Base-by-base conservation (phyloP, 1,140 invertebrate species). In the Anastrepha obliqua region DNA sequence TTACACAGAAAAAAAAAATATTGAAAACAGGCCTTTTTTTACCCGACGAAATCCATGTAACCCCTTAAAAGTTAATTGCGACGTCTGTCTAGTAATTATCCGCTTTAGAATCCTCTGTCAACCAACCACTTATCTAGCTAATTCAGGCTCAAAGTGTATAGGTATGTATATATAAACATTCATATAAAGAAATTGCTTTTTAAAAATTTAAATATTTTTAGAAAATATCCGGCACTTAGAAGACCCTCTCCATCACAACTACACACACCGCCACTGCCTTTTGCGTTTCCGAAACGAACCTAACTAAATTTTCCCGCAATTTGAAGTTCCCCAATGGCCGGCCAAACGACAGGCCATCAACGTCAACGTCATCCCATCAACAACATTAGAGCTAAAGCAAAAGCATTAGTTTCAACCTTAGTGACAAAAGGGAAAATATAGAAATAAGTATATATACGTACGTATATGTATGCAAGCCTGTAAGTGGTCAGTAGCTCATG, bases 301-400 rank as follows among this genome's bases (percentile, higher is more conserved):
- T 29, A 47, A 44, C 44, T 4, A 17, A 47, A 47, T 70, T 70
- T 47, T 42, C 67, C 67, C 67, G 39, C 39, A 70, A 70, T 74
- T 74, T n/a, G 42, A 74, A 74, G 67, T 74, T 74, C 42, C 67
- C 42, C 67, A 47, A 47, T n/a, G 67, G 11, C 42, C 42, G 67
- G 67, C 15, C 67, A 74, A 47, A 47, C 67, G 67, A 74, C 67
- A 74, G 67, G 42, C 42, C 67, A 74, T 74, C 67, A 74, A 74
- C 67, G 67, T 74, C 67, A 74, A 74, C 67, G 67, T 74, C 67
- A 74, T 17, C 65, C 65, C 67, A 74, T 74, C 67, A 74, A 47
- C 42, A 42, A 17, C 67, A 39, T 47, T 74, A 74, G 67, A 47
- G 67, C 67, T n/a, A 5, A 15, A 15, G 67, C 67, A 74, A 44